Base-by-base conservation (phyloP, 1,140 invertebrate species). In the Augochlora pura region DNA sequence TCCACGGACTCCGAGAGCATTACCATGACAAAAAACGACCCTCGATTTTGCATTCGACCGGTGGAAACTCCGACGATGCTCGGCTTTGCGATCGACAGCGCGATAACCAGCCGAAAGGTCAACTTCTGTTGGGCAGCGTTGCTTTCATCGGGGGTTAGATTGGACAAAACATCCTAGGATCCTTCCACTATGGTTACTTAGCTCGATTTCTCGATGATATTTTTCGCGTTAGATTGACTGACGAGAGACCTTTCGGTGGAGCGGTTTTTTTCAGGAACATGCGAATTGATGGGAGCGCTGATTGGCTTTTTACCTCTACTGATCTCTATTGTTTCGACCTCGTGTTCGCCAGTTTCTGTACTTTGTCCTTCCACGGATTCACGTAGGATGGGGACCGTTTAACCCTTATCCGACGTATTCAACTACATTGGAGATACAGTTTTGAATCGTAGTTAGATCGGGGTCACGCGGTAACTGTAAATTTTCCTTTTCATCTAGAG, bases 21-120 rank as follows among this genome's bases (percentile, higher is more conserved):
- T 74, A 79, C 60, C 77, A 79, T 79, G 72, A 80, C 46, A 80
- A 80, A 71, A 42, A 64, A 52, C 14, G 32, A 18, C 14, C 21
- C 9, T 52, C 42, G 64, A 76, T 8, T 76, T 73, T 74, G 38
- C 65, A 32, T 63, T 52, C 16, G 16, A 39, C 23, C 9, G 23
- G 8, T 12, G 27, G 23, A 60, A 60, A 49, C 14, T 32, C 12
- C 16, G 46, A 1, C 16, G 46, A 10, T 16, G 38, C 23, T 18
- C 9, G n/a, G 7, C 9, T 32, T 27, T 14, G 25, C 21, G 46
- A 72, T 71, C 42, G 66, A 52, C 66, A 68, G 63, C 72, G 27
- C 12, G 42, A 32, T 62, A 32, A 16, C 23, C 25, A 23, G 27
- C 25, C 7, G 62, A 52, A 39, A 59, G 66, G 42, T 52, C 66